phyloP scores from a whole-genome alignment of 1,140 invertebrate genomes.

The Aphelenchoides avenae region DNA sequence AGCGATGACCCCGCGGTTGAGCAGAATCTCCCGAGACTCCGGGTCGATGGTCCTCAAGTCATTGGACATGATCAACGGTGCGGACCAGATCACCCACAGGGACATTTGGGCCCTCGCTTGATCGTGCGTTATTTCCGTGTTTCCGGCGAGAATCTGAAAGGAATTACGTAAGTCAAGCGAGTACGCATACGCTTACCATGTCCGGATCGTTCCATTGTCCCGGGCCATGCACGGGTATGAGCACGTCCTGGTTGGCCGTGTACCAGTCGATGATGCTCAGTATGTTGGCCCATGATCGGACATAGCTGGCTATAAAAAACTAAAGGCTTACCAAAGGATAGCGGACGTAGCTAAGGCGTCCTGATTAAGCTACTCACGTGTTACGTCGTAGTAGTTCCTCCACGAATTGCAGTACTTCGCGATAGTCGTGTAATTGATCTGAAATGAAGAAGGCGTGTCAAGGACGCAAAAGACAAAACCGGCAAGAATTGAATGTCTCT shows the following conservation, averaged over 20 bases:
- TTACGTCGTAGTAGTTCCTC: slow-evolving; percentile 90
- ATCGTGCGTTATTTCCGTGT: slow-evolving; percentile 89
- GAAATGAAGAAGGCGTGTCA: slow-evolving; percentile 6
- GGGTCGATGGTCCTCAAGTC: slow-evolving; percentile 82
- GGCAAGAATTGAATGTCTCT: too few species aligned
- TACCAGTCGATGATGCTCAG: slow-evolving; percentile 91
- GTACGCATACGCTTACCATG: too few species aligned
- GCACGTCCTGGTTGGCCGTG: slow-evolving; percentile 81
- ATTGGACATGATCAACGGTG: slow-evolving; percentile 91
- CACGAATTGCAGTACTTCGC: slow-evolving; percentile 86
- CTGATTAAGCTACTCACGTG: too few species aligned
- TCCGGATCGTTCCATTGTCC: slow-evolving; percentile 98
- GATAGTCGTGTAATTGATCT: slow-evolving; percentile 75
- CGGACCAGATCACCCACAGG: slow-evolving; percentile 90
- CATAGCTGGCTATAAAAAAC: too few species aligned
- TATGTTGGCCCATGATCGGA: too few species aligned
- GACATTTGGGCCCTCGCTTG: slow-evolving; percentile 95
- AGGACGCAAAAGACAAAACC: too few species aligned
- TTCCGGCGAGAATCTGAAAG: slow-evolving; percentile 84
- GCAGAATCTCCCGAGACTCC: slow-evolving; percentile 84
- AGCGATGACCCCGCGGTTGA: slow-evolving; percentile 86
- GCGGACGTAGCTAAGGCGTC: too few species aligned
- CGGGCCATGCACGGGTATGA: slow-evolving; percentile 83
- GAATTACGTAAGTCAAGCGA: too few species aligned
- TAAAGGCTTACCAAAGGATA: too few species aligned